Evolutionary conservation across 1,140 invertebrate genomes (phyloP).

Genomic region (Formica exsecta): DNA sequence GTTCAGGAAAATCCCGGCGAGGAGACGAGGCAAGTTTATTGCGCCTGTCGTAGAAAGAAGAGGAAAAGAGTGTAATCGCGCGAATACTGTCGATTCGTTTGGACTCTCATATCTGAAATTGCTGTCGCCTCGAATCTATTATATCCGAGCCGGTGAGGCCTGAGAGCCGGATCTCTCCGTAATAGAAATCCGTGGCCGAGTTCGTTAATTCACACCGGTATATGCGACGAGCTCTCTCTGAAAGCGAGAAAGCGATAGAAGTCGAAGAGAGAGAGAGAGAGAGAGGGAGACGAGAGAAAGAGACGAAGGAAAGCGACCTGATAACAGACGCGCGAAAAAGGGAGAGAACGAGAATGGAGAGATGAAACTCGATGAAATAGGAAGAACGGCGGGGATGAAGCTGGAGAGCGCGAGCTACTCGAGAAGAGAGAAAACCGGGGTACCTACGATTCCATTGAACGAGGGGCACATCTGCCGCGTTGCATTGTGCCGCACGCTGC

Average conservation of each 20-base stretch:
- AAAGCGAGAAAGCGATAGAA: constrained; percentile 6
- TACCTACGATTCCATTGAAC: constrained; percentile 66
- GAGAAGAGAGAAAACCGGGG: constrained; percentile 59
- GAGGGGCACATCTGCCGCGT: constrained; percentile 72
- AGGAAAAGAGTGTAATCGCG: constrained; percentile 69
- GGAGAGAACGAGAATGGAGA: constrained; percentile 61
- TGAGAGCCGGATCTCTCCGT: constrained; percentile 35
- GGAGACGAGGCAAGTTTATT: constrained; percentile 55
- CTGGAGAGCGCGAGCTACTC: constrained; percentile 45
- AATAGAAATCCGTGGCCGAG: constrained; percentile 61
- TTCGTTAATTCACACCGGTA: constrained; percentile 58
- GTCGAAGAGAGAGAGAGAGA: not conserved
- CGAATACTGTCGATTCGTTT: constrained; percentile 68
- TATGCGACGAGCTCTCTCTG: not conserved
- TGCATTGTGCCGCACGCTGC: constrained; percentile 76
- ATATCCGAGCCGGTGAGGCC: constrained; percentile 49
- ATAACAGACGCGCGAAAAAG: constrained; percentile 38
- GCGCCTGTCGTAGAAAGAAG: constrained; percentile 44
- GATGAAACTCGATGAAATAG: constrained; percentile 53
- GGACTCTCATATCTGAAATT: constrained; percentile 72
- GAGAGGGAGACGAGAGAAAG: constrained; percentile 17
- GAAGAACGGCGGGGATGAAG: constrained; percentile 39
- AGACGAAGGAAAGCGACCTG: constrained; percentile 38
- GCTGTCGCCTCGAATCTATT: constrained; percentile 65
- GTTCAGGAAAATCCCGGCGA: constrained; percentile 56